A percentile compares a stretch with the other conserved stretches of the same genome.
Conservation (phyloP, 2,888 invertebrate species). For the Andricus curvator region DNA sequence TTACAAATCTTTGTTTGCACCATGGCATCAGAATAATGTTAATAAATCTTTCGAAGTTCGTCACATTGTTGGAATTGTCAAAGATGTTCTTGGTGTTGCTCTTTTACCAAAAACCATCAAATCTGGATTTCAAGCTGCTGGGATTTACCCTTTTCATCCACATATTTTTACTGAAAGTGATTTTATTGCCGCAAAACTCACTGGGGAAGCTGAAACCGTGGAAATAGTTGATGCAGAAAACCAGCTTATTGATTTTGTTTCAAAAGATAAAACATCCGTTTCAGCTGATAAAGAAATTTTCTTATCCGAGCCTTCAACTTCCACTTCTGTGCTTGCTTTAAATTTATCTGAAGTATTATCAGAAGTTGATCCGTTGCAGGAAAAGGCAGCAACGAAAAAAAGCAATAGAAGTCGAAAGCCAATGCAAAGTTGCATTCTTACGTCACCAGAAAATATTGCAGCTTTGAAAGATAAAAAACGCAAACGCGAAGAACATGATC, state of each 20-base stretch:
- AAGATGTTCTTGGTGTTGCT: slow-evolving; percentile 26
- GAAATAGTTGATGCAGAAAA: slow-evolving; percentile 20
- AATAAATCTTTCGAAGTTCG: slow-evolving; percentile 46
- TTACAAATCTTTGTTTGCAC: too few relatives aligned
- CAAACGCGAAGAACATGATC: too few relatives aligned
- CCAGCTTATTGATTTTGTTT: slow-evolving; percentile 36
- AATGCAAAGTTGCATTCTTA: too few relatives aligned
- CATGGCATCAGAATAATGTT: slow-evolving; percentile 25
- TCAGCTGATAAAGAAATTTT: neutral
- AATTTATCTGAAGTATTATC: too few relatives aligned
- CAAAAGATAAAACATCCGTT: slow-evolving; percentile 19
- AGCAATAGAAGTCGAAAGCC: too few relatives aligned
- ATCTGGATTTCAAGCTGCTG: slow-evolving; percentile 46
- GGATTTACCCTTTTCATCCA: slow-evolving; percentile 49
- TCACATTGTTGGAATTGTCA: slow-evolving; percentile 44
- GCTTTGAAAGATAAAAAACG: too few relatives aligned
- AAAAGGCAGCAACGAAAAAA: too few relatives aligned
- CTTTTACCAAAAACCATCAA: slow-evolving; percentile 44
- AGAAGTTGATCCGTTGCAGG: too few relatives aligned
- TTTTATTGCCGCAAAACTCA: slow-evolving; percentile 25
- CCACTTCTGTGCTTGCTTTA: too few relatives aligned
- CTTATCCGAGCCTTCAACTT: too few relatives aligned
- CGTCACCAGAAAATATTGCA: too few relatives aligned
- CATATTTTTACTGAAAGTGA: slow-evolving; percentile 43
- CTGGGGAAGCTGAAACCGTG: too few relatives aligned